Evolutionary conservation across 2,113 vertebrate species (phyloP).

Genomic region (Channa argus): DNA sequence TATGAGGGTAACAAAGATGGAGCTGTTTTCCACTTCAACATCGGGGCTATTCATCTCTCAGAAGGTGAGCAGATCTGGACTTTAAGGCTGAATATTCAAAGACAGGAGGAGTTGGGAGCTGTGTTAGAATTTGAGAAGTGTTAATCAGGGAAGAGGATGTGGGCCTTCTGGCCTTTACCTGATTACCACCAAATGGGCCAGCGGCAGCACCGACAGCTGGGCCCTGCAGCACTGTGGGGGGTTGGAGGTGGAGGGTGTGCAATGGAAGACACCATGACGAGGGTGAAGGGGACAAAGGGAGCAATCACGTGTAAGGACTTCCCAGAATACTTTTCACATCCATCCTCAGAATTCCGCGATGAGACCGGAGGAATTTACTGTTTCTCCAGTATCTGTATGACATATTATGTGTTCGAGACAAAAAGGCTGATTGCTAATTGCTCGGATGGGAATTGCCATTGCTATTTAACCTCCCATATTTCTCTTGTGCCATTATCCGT

Average conservation of each 20-base stretch:
- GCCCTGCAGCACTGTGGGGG: slow-evolving; percentile 75
- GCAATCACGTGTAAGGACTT: slow-evolving; percentile 11
- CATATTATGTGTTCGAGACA: slow-evolving; percentile 42
- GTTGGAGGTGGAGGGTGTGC: slow-evolving; percentile 66
- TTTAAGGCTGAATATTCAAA: slow-evolving; percentile 60
- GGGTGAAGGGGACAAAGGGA: slow-evolving; percentile 29
- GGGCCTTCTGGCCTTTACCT: slow-evolving; percentile 91
- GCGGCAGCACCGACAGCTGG: slow-evolving; percentile 77
- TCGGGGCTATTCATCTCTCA: slow-evolving; percentile 55
- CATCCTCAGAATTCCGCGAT: slow-evolving; percentile 1
- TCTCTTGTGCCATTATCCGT: slow-evolving; percentile 46
- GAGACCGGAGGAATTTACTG: slow-evolving; percentile 15
- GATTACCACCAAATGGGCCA: slow-evolving; percentile 94
- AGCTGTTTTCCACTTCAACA: slow-evolving; percentile 54
- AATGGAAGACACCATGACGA: slow-evolving; percentile 48
- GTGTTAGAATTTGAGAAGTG: slow-evolving; percentile 92
- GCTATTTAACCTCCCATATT: slow-evolving; percentile 38
- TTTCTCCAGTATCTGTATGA: slow-evolving; percentile 38
- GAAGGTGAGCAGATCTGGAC: slow-evolving; percentile 54
- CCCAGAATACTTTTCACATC: slow-evolving; percentile 8
- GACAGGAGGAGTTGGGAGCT: slow-evolving; percentile 86
- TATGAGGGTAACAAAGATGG: slow-evolving; percentile 71
- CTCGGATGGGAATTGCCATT: slow-evolving; percentile 37
- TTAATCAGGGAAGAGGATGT: slow-evolving; percentile 95
- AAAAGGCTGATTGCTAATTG: slow-evolving; percentile 38